Conservation (phyloP, 2,888 invertebrate species). For the Stenodema calcarata region DNA sequence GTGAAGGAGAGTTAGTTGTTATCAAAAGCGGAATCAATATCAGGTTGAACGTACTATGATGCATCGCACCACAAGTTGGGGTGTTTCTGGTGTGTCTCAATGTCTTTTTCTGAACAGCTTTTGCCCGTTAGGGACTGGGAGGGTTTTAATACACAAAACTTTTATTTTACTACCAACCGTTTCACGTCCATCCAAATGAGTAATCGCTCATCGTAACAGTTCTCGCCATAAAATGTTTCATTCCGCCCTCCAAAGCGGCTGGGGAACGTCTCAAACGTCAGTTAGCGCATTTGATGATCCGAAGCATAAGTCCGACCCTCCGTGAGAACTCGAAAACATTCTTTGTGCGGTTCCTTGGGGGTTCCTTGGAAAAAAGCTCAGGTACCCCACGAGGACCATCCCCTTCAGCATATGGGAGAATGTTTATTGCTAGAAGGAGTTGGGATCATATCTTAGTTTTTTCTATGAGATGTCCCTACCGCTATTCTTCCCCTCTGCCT, state of each 20-base stretch:
- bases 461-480: not conserved
- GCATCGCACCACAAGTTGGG: no score
- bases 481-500: not conserved
- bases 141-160: not conserved
- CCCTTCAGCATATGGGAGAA: slow-evolving; percentile 40
- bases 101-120: not conserved
- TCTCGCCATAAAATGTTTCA: not conserved
- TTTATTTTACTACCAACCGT: not conserved
- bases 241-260: not conserved
- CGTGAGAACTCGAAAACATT: slow-evolving; percentile 9
- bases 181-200: not conserved
- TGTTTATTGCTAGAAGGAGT: slow-evolving; percentile 41
- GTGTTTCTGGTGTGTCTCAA: no score
- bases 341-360: not conserved
- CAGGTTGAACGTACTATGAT: no score
- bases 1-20: no score
- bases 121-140: not conserved
- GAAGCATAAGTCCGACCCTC: slow-evolving; percentile 1
- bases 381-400: not conserved
- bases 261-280: not conserved
- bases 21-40: no score
- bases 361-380: not conserved
- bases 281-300: slow-evolving; percentile 9
- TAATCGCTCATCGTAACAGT: not conserved
- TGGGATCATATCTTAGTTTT: slow-evolving; percentile 7